phyloP scores from a whole-genome alignment of 2,888 invertebrate species.

The Cryptops parisi region DNA sequence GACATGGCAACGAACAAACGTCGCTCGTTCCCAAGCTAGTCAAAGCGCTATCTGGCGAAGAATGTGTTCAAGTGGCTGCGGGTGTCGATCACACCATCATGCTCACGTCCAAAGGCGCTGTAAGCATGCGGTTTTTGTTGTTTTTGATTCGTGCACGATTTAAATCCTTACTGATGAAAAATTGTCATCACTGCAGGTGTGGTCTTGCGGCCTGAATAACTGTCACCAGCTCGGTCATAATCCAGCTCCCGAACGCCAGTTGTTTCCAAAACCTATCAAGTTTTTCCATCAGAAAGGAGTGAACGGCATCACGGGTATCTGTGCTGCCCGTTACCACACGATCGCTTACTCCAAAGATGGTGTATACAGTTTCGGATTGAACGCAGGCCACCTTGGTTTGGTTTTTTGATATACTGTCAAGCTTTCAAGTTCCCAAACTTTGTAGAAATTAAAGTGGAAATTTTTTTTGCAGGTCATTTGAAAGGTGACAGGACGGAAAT shows the following conservation, averaged over 20 bases:
- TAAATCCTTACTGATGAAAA: no score
- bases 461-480: conserved; percentile 38
- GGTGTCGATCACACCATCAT: conserved; percentile 53
- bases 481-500: conserved; percentile 31
- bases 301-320: conserved; percentile 37
- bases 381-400: conserved; percentile 58
- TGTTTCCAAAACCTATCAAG: conserved; percentile 34
- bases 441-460: background rate
- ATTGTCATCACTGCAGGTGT: no score
- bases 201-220: conserved; percentile 48
- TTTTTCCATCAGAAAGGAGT: conserved; percentile 21
- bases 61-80: conserved; percentile 39
- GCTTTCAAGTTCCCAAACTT: background rate
- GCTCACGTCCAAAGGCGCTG: conserved; percentile 45
- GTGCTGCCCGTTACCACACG: conserved; percentile 55
- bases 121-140: conserved; percentile 30
- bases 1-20: conserved; percentile 43
- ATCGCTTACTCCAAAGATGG: conserved; percentile 44
- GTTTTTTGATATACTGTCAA: background rate
- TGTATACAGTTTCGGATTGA: conserved; percentile 64
- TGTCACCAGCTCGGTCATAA: conserved; percentile 47
- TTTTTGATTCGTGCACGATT: background rate
- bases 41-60: conserved; percentile 25
- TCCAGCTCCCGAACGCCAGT: conserved; percentile 37
- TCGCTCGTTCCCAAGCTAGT: conserved; percentile 38